Evolutionary conservation across 1,140 invertebrate species (phyloP).

Genomic region (Homalodisca vitripennis): DNA sequence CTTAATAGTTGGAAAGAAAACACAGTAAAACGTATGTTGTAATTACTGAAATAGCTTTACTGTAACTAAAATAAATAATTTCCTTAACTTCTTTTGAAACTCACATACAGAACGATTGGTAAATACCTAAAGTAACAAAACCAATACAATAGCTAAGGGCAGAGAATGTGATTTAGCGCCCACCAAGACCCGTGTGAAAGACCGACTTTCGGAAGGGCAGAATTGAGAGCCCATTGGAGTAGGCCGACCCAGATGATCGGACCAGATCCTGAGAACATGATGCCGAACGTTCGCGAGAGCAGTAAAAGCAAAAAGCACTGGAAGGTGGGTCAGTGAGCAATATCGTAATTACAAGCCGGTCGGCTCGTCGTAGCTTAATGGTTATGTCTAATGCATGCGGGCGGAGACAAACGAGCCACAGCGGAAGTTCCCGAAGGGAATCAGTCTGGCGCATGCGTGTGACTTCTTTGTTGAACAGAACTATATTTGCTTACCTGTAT

Average conservation of each 20-base stretch:
- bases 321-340: slow-evolving; percentile 12
- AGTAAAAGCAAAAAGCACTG: slow-evolving; percentile 6
- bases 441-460: not conserved
- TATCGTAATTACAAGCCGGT: slow-evolving; percentile 15
- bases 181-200: too few species aligned
- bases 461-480: slow-evolving; percentile 13
- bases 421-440: not conserved
- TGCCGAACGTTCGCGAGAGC: not conserved
- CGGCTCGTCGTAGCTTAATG: not conserved
- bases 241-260: not conserved
- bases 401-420: not conserved
- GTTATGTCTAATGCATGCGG: slow-evolving; percentile 15
- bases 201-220: too few species aligned
- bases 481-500: slow-evolving; percentile 17
- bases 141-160: too few species aligned
- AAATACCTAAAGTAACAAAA: too few species aligned
- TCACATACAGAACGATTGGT: too few species aligned
- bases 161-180: too few species aligned
- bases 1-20: too few species aligned
- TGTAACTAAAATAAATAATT: too few species aligned
- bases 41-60: too few species aligned
- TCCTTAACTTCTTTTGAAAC: too few species aligned
- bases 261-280: not conserved
- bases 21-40: too few species aligned
- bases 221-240: not conserved